Evolutionary conservation across 2,113 vertebrate species (phyloP).

Genomic region (Triplophysa rosa): DNA sequence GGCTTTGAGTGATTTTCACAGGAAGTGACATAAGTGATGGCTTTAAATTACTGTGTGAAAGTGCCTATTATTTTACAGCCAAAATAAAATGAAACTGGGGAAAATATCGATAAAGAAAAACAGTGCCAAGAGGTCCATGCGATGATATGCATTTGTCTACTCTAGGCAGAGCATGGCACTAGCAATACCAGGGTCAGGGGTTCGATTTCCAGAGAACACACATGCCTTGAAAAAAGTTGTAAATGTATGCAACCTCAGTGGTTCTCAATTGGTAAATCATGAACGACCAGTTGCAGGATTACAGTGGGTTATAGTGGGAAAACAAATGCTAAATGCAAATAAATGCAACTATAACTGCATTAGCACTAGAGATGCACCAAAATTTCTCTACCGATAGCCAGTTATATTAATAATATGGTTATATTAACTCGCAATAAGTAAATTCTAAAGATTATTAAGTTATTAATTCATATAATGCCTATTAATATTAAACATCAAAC

Average conservation of each 20-base stretch:
- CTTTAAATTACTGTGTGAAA: constrained; percentile 17
- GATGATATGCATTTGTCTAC: background rate
- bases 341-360: no score
- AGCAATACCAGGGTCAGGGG: background rate
- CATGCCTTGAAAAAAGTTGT: background rate
- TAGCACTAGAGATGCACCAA: no score
- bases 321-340: background rate
- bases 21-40: background rate
- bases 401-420: no score
- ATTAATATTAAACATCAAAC: no score
- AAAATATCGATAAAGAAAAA: constrained; percentile 38
- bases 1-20: background rate
- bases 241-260: background rate
- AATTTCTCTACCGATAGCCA: no score
- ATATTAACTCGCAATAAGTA: no score
- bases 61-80: background rate
- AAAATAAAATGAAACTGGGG: constrained; percentile 14
- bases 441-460: no score
- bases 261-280: no score
- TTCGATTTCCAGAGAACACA: background rate
- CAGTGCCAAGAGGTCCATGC: background rate
- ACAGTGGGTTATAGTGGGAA: no score
- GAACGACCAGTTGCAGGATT: no score
- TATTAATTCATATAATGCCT: no score
- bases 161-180: no score